Percentiles rank a stretch among this genome's conserved stretches.
phyloP scores from a whole-genome alignment of 2,888 invertebrate species.

The Lobophora halterata region DNA sequence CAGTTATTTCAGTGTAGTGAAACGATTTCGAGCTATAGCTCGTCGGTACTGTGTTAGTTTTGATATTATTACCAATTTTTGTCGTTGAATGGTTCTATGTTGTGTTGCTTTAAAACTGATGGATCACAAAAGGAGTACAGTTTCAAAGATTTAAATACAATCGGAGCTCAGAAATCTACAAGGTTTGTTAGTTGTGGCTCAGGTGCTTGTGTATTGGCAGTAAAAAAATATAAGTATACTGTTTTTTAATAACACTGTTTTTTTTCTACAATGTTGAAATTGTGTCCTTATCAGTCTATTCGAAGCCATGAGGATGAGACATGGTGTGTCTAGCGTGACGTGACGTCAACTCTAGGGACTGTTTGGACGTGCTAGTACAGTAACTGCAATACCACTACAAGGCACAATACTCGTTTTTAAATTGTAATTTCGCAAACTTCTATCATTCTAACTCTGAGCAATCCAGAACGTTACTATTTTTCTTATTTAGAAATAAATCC shows the following conservation, averaged over 20 bases:
- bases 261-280: no score
- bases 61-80: background rate
- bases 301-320: slow-evolving; percentile 10
- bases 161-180: no score
- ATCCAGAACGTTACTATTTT: no score
- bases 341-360: slow-evolving; percentile 11
- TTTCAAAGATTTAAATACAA: slow-evolving; percentile 1
- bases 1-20: slow-evolving; percentile 44
- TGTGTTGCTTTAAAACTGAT: slow-evolving; percentile 18
- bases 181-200: no score
- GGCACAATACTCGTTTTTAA: no score
- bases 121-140: slow-evolving; percentile 10
- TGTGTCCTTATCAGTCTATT: slow-evolving; percentile 12
- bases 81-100: slow-evolving; percentile 5
- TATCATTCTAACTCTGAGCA: no score
- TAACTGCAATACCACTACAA: background rate
- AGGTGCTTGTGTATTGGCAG: no score
- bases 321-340: slow-evolving; percentile 1
- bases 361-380: slow-evolving; percentile 5
- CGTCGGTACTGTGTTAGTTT: slow-evolving; percentile 23
- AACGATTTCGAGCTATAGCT: slow-evolving; percentile 37
- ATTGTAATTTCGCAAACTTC: no score
- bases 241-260: no score
- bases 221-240: no score
- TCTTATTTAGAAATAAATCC: no score